Conservation (phyloP, 2,888 invertebrate species). For the Drosophila meridiana region DNA sequence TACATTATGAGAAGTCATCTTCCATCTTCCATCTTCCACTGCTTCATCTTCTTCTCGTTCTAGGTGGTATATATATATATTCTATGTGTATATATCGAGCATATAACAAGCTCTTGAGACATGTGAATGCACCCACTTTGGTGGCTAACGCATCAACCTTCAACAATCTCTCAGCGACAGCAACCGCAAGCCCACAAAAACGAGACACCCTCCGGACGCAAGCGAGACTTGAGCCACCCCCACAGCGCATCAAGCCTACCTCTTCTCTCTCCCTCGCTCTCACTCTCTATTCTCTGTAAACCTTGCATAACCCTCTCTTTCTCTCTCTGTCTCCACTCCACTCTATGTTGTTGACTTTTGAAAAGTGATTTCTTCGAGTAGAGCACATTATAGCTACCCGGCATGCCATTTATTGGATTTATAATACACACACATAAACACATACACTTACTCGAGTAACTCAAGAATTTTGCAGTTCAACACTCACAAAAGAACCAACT, state of each 20-base stretch:
- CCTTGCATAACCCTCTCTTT: neutral
- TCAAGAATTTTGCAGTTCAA: constrained; percentile 21
- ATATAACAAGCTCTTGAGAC: constrained; percentile 85
- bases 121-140: constrained; percentile 84
- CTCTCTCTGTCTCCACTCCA: neutral
- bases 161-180: constrained; percentile 28
- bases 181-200: constrained; percentile 61
- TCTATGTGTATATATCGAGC: constrained; percentile 73
- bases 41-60: constrained; percentile 32
- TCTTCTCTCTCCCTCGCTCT: neutral
- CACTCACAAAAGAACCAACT: constrained; percentile 33
- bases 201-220: constrained; percentile 59
- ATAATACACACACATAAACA: constrained; percentile 34
- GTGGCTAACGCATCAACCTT: constrained; percentile 69
- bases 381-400: constrained; percentile 77
- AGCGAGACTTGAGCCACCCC: constrained; percentile 36
- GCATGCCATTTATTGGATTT: constrained; percentile 77
- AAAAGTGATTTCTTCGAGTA: constrained; percentile 79
- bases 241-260: constrained; percentile 8
- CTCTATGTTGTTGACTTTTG: constrained; percentile 75
- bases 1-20: constrained; percentile 53
- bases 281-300: neutral
- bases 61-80: constrained; percentile 25
- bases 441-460: constrained; percentile 4
- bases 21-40: constrained; percentile 20